Conservation (phyloP, 1,140 invertebrate species). For the Tetraneura akinire region DNA sequence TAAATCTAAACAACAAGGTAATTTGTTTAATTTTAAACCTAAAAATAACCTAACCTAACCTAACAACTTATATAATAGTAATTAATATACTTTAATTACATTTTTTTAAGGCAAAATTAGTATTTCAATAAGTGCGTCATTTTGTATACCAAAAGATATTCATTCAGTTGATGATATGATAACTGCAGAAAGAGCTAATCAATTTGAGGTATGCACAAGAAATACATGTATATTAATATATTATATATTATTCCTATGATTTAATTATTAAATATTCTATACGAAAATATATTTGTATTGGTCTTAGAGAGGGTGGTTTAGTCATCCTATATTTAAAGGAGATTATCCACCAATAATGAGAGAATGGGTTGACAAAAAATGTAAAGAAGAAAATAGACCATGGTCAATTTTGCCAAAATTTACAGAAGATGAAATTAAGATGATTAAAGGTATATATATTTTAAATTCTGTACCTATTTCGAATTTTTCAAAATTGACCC, state of each 20-base stretch:
- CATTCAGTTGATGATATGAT: slow-evolving; percentile 58
- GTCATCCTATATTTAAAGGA: slow-evolving; percentile 67
- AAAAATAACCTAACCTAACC: no score
- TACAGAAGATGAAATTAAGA: slow-evolving; percentile 63
- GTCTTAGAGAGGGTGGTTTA: slow-evolving; percentile 63
- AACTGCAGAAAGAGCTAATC: slow-evolving; percentile 60
- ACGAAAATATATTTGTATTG: no score
- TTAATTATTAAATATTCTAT: no score
- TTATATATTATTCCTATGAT: no score
- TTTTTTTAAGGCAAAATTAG: slow-evolving; percentile 59
- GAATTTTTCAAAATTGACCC: no score
- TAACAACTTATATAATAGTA: no score
- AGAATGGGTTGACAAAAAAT: slow-evolving; percentile 62
- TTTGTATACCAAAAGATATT: slow-evolving; percentile 59
- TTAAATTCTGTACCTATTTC: no score
- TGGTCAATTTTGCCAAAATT: slow-evolving; percentile 67
- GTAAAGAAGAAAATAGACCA: slow-evolving; percentile 63
- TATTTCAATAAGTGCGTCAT: slow-evolving; percentile 61
- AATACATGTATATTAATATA: no score
- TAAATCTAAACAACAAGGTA: slow-evolving; percentile 63
- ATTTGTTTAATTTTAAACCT: no score
- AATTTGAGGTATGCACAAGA: slow-evolving; percentile 59
- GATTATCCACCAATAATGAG: slow-evolving; percentile 68
- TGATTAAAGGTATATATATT: slow-evolving; percentile 61
- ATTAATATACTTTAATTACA: no score